Evolutionary conservation across 2,113 vertebrate species (phyloP).

Genomic region (Ptychochromis oligacanthus): DNA sequence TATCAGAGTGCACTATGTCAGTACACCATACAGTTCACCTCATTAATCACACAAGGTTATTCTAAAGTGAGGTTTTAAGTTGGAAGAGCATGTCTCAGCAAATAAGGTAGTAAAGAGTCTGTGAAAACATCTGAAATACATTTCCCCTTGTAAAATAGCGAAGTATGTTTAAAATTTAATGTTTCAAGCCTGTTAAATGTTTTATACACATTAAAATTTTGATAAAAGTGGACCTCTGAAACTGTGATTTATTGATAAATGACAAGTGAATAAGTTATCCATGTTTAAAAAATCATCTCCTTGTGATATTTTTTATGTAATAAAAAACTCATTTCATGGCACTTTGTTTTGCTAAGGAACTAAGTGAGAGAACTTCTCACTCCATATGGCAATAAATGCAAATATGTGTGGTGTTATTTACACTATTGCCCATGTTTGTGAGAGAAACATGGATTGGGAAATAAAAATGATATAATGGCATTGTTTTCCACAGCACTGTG

Average conservation of each 20-base stretch:
- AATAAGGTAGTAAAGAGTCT: neutral
- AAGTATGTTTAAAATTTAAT: constrained; percentile 21
- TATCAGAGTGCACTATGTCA: constrained; percentile 48
- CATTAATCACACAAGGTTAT: constrained; percentile 72
- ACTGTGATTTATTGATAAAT: constrained; percentile 24
- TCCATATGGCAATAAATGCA: constrained; percentile 1
- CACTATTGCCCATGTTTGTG: neutral
- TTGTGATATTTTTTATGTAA: neutral
- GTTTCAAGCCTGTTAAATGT: neutral
- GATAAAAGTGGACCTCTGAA: constrained; percentile 11
- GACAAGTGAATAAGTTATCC: neutral
- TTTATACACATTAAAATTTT: constrained; percentile 19
- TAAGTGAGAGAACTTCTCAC: neutral
- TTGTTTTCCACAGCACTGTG: neutral
- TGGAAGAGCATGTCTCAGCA: constrained; percentile 16
- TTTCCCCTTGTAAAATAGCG: constrained; percentile 35
- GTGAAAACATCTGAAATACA: constrained; percentile 41
- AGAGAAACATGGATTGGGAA: neutral
- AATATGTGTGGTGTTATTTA: constrained; percentile 9
- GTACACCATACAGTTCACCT: constrained; percentile 42
- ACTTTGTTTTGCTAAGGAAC: neutral
- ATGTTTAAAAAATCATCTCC: neutral
- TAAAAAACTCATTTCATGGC: neutral
- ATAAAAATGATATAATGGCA: neutral
- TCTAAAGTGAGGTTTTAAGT: constrained; percentile 24